Conservation (phyloP, 2,797 vertebrate species). For the Microctenopoma stevenorrisi region DNA sequence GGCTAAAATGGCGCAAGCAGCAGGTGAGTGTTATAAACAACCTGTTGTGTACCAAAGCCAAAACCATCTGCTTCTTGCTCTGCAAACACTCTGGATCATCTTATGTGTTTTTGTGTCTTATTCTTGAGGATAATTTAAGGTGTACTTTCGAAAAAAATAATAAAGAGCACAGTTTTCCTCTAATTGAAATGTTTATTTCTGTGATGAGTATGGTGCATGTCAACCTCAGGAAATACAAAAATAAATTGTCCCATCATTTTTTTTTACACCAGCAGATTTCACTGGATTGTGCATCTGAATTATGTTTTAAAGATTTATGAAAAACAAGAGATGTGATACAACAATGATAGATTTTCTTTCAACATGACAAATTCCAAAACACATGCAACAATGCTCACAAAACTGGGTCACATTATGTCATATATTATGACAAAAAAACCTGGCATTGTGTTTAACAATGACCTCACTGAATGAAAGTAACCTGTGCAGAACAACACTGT, state of each 20-base stretch:
- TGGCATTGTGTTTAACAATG: slow-evolving; percentile 1
- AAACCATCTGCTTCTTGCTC: slow-evolving; percentile 5
- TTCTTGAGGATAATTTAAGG: slow-evolving; percentile 5
- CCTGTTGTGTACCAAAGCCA: slow-evolving; percentile 1
- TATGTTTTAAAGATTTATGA: slow-evolving; percentile 45
- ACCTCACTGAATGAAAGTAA: slow-evolving; percentile 2
- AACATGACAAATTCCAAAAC: slow-evolving; percentile 41
- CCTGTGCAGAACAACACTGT: slow-evolving; percentile 4
- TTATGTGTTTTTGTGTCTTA: slow-evolving; percentile 1
- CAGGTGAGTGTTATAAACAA: slow-evolving; percentile 34
- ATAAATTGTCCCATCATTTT: slow-evolving; percentile 56
- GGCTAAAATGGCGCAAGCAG: slow-evolving; percentile 14
- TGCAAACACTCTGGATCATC: background rate
- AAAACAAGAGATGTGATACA: slow-evolving; percentile 30
- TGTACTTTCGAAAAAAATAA: slow-evolving; percentile 5
- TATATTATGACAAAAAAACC: slow-evolving; percentile 5
- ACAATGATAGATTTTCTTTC: slow-evolving; percentile 2
- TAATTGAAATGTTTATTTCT: slow-evolving; percentile 66
- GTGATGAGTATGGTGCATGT: slow-evolving; percentile 42
- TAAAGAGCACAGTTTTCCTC: slow-evolving; percentile 44
- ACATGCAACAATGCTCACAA: slow-evolving; percentile 54
- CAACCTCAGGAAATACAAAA: slow-evolving; percentile 60
- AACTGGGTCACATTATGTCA: slow-evolving; percentile 28
- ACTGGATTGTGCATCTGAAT: slow-evolving; percentile 36
- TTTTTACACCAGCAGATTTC: slow-evolving; percentile 25